A percentile compares a stretch with the other conserved stretches of the same genome.
phyloP scores from a whole-genome alignment of 2,888 invertebrate species.

The Eledone cirrhosa region DNA sequence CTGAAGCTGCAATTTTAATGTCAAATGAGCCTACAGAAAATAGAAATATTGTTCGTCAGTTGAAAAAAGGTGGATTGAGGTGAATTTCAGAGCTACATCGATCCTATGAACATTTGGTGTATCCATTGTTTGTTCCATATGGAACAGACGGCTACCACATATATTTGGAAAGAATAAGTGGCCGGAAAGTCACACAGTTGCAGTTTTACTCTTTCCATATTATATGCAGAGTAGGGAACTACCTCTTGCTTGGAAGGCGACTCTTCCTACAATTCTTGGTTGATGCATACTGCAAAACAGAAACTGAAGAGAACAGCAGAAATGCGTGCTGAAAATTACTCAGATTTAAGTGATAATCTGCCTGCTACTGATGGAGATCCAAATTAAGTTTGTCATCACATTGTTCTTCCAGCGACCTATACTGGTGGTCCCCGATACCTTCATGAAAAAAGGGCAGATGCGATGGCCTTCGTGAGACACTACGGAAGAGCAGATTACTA shows the following conservation, averaged over 20 bases:
- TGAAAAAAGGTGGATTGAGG: background rate
- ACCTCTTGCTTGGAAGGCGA: background rate
- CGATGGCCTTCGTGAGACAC: background rate
- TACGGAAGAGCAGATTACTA: background rate
- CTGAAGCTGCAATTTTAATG: constrained; percentile 3
- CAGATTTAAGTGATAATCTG: background rate
- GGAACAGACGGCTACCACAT: background rate
- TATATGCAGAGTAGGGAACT: background rate
- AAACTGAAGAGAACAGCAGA: background rate
- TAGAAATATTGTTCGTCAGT: background rate
- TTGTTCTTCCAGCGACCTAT: background rate
- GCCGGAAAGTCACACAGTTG: background rate
- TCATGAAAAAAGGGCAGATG: background rate
- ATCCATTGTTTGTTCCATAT: background rate
- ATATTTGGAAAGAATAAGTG: background rate
- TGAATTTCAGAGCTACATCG: background rate
- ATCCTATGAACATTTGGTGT: background rate
- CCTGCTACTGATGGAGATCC: background rate
- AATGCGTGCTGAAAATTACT: background rate
- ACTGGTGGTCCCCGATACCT: background rate
- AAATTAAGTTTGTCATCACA: background rate
- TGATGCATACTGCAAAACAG: background rate
- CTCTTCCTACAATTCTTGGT: background rate
- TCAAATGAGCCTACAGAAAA: background rate
- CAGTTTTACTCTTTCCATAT: background rate